phyloP scores from a whole-genome alignment of 2,888 invertebrate genomes.

The Zootermopsis nevadensis region DNA sequence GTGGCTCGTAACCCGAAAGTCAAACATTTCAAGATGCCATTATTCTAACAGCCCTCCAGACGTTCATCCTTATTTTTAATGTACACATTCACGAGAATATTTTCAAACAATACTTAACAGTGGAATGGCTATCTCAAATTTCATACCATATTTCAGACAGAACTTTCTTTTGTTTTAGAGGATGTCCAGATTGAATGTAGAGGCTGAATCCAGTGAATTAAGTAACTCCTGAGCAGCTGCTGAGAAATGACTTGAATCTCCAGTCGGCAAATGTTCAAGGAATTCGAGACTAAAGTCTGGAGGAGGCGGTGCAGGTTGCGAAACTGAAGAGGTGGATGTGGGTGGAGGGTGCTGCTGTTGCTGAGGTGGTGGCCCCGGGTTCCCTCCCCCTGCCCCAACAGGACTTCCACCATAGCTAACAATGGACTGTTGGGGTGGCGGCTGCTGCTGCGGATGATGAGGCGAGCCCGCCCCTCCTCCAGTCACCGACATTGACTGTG shows the following conservation, averaged over 20 bases:
- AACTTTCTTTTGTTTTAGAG: conserved; percentile 60
- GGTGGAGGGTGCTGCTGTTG: conserved; percentile 57
- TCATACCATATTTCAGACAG: conserved; percentile 15
- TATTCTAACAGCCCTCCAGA: too few relatives aligned
- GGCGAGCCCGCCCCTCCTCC: conserved; percentile 47
- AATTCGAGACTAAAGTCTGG: conserved; percentile 86
- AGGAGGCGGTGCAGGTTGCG: conserved; percentile 56
- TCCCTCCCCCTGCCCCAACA: conserved; percentile 43
- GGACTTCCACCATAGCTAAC: conserved; percentile 57
- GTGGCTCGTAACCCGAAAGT: too few relatives aligned
- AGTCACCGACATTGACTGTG: conserved; percentile 61
- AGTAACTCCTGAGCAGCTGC: conserved; percentile 78
- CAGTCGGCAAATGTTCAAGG: conserved; percentile 82
- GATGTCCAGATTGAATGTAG: conserved; percentile 75
- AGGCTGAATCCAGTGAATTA: conserved; percentile 82
- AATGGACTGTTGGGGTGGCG: conserved; percentile 59
- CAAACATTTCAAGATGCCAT: too few relatives aligned
- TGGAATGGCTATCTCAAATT: background rate
- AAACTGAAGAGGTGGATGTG: conserved; percentile 53
- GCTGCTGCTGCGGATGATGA: conserved; percentile 57
- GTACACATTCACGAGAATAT: too few relatives aligned
- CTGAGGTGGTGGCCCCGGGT: conserved; percentile 37
- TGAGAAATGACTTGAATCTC: conserved; percentile 80
- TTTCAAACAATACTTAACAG: too few relatives aligned
- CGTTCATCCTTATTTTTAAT: too few relatives aligned